Conservation (phyloP, 2,888 invertebrate species). For the Pristionchus mayeri region DNA sequence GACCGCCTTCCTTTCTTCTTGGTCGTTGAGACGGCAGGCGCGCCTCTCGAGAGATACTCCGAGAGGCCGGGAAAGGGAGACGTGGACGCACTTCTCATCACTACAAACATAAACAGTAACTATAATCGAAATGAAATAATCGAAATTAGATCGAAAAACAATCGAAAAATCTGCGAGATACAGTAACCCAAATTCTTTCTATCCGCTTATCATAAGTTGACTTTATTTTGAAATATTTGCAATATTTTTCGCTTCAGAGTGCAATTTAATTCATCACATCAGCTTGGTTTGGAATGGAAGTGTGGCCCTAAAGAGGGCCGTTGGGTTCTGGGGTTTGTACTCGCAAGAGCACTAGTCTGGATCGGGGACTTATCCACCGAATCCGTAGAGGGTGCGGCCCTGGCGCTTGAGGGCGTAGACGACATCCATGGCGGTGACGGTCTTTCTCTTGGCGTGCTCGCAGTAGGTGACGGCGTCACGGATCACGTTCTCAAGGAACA, state of each 20-base stretch:
- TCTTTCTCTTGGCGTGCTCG: conserved; percentile 89
- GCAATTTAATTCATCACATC: too few relatives aligned
- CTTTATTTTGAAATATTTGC: too few relatives aligned
- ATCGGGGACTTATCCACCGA: conserved; percentile 68
- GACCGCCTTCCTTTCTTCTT: background rate
- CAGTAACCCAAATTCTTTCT: too few relatives aligned
- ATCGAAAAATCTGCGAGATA: background rate
- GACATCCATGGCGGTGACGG: conserved; percentile 89
- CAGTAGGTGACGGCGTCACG: conserved; percentile 88
- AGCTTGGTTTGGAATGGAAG: conserved; percentile 44
- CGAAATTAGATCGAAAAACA: background rate
- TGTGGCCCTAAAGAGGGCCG: conserved; percentile 72
- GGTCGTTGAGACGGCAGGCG: background rate
- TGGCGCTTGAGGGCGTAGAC: conserved; percentile 89
- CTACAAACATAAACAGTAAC: background rate
- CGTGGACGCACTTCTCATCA: background rate
- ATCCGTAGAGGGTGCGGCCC: conserved; percentile 86
- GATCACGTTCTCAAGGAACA: conserved; percentile 77
- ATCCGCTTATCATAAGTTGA: too few relatives aligned
- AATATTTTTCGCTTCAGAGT: too few relatives aligned
- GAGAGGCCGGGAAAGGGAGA: background rate
- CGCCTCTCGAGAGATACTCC: background rate
- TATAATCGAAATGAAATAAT: background rate
- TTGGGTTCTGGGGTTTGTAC: conserved; percentile 61
- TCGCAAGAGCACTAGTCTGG: too few relatives aligned